Conservation (phyloP, 1,140 invertebrate species). For the Neodiprion fabricii region DNA sequence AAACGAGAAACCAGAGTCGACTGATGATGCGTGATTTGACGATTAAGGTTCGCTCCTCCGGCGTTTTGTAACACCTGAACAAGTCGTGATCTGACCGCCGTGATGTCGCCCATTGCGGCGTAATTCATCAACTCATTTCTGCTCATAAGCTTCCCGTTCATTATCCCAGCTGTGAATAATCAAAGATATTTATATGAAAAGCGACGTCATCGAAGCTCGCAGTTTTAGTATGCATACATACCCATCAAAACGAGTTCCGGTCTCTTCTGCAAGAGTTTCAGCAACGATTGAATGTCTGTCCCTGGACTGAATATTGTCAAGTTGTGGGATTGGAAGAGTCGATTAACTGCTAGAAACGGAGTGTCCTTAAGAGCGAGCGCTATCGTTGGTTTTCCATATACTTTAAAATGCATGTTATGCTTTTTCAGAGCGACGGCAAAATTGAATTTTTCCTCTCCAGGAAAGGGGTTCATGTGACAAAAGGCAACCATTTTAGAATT, state of each 20-base stretch:
- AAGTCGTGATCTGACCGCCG: slow-evolving; percentile 66
- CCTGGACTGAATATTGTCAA: slow-evolving; percentile 71
- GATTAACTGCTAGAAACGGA: slow-evolving; percentile 65
- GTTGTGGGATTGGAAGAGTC: slow-evolving; percentile 65
- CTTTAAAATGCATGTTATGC: slow-evolving; percentile 71
- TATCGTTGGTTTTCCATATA: slow-evolving; percentile 67
- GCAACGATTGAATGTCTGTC: slow-evolving; percentile 61
- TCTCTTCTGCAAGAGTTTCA: slow-evolving; percentile 67
- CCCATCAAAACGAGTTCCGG: slow-evolving; percentile 72
- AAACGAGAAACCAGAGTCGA: slow-evolving; percentile 69
- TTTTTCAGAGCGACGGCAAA: slow-evolving; percentile 66
- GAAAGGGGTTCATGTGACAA: slow-evolving; percentile 74
- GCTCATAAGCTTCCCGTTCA: slow-evolving; percentile 70
- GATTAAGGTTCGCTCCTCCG: slow-evolving; percentile 65
- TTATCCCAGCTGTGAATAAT: slow-evolving; percentile 68
- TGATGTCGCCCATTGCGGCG: slow-evolving; percentile 68
- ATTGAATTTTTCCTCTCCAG: slow-evolving; percentile 65
- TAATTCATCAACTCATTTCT: slow-evolving; percentile 71
- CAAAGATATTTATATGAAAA: neutral
- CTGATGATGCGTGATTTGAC: slow-evolving; percentile 73
- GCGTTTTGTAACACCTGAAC: slow-evolving; percentile 70
- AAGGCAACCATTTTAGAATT: slow-evolving; percentile 74
- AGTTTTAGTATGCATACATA: slow-evolving; percentile 33
- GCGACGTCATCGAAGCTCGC: no score
- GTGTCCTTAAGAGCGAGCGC: slow-evolving; percentile 67